These are phyloP conservation scores for Marronus borbonicus DNA, from an alignment of 2,888 invertebrate genomes.

Conservation along the genomic window DNA sequence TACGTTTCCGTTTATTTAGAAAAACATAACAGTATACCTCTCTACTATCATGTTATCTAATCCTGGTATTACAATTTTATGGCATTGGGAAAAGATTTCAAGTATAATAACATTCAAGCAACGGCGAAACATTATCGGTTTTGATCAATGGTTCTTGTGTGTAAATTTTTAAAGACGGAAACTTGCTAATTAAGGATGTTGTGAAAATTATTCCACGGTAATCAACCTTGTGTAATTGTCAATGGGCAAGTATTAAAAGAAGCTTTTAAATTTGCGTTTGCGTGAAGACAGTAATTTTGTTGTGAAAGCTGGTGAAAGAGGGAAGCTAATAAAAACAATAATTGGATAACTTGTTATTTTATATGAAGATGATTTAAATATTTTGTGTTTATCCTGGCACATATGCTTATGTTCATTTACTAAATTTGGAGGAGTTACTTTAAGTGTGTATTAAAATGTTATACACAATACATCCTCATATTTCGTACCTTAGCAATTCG, in stretches of 20 bases:
- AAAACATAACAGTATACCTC: constrained; percentile 8
- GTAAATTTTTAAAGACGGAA: constrained; percentile 40
- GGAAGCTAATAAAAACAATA: background rate
- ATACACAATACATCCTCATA: background rate
- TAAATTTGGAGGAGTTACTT: background rate
- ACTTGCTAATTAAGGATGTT: constrained; percentile 40
- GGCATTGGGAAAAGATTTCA: constrained; percentile 28
- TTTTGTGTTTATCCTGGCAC: background rate
- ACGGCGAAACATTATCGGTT: background rate
- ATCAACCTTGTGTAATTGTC: constrained; percentile 43
- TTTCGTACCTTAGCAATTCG: background rate
- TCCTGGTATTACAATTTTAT: constrained; percentile 1
- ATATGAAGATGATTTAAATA: background rate
- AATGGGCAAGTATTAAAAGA: constrained; percentile 14
- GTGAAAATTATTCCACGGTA: constrained; percentile 14
- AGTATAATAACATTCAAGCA: constrained; percentile 2
- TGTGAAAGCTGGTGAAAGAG: background rate
- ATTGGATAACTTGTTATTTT: background rate
- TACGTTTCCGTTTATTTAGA: constrained; percentile 31
- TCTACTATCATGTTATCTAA: background rate
- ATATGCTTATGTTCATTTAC: background rate
- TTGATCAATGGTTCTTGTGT: constrained; percentile 16
- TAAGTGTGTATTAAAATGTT: background rate
- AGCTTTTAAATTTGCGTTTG: background rate
- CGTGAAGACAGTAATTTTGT: background rate